Conservation (phyloP, 2,797 vertebrate genomes). For the Myotis daubentonii region DNA sequence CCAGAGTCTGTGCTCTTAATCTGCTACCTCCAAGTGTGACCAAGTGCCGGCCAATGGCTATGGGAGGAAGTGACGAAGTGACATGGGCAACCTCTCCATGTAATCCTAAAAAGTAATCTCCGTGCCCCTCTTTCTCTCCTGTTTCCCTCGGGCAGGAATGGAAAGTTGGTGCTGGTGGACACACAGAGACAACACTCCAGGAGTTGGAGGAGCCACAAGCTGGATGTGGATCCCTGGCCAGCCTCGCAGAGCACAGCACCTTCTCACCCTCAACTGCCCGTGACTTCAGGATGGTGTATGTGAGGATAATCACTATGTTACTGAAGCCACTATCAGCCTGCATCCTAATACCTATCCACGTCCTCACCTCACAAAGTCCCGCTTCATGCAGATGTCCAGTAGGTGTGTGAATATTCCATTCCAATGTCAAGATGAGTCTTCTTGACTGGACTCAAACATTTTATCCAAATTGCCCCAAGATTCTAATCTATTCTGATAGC, state of each 20-base stretch:
- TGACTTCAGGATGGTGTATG: not conserved
- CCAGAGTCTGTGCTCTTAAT: not conserved
- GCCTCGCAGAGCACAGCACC: not conserved
- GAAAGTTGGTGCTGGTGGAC: not conserved
- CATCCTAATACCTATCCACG: not conserved
- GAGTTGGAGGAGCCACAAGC: not conserved
- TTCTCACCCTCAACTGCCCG: not conserved
- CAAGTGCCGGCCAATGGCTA: not conserved
- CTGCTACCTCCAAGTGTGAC: not conserved
- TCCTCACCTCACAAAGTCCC: not conserved
- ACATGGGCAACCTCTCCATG: not conserved
- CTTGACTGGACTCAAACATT: not conserved
- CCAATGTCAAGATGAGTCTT: not conserved
- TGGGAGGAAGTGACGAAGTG: not conserved
- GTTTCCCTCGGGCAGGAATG: not conserved
- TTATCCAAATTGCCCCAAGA: not conserved
- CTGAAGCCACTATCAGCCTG: not conserved
- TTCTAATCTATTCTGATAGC: not conserved
- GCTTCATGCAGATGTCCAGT: not conserved
- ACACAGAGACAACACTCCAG: not conserved
- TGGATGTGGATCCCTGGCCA: not conserved
- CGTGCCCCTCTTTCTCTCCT: not conserved
- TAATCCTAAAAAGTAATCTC: not conserved
- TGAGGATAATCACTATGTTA: not conserved
- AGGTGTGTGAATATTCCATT: not conserved